Percentiles rank a stretch among this genome's conserved stretches.
phyloP scores from a whole-genome alignment of 1,140 invertebrate species.

The Drosophila jambulina region DNA sequence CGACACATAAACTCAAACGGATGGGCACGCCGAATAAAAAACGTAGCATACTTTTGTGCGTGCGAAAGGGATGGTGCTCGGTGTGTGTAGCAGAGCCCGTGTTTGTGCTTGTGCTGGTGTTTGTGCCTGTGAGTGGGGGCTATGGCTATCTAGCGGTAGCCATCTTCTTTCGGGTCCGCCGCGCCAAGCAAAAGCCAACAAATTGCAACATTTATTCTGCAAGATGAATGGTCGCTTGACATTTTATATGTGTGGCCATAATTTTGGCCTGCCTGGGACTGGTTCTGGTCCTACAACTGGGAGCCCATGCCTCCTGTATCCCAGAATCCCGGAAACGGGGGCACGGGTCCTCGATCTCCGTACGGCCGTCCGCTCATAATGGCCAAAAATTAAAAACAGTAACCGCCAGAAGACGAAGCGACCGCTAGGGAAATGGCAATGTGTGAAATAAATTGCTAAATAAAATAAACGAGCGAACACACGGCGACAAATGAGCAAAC shows the following conservation, averaged over 20 bases:
- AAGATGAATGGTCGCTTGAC: slow-evolving; percentile 83
- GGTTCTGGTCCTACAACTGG: slow-evolving; percentile 6
- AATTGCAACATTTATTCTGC: slow-evolving; percentile 83
- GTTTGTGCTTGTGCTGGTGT: background rate
- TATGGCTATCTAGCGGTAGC: slow-evolving; percentile 52
- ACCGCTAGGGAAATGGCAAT: slow-evolving; percentile 63
- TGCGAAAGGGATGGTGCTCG: slow-evolving; percentile 21
- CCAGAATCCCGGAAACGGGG: slow-evolving; percentile 6
- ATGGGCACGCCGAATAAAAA: slow-evolving; percentile 56
- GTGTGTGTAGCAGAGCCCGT: background rate
- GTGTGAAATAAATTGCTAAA: slow-evolving; percentile 83
- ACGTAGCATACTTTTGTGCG: slow-evolving; percentile 66
- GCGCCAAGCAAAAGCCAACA: slow-evolving; percentile 70
- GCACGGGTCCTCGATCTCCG: slow-evolving; percentile 38
- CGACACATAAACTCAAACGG: slow-evolving; percentile 57
- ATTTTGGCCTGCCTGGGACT: slow-evolving; percentile 60
- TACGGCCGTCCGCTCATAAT: slow-evolving; percentile 72
- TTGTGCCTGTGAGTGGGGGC: slow-evolving; percentile 10
- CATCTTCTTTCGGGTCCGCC: slow-evolving; percentile 61
- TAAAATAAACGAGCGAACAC: slow-evolving; percentile 79
- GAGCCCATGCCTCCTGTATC: background rate
- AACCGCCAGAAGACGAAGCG: slow-evolving; percentile 64
- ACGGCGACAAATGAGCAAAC: slow-evolving; percentile 72
- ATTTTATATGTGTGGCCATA: slow-evolving; percentile 82
- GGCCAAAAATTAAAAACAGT: slow-evolving; percentile 83